Base-by-base conservation (phyloP, 2,113 vertebrate species). In the Cavia porcellus region DNA sequence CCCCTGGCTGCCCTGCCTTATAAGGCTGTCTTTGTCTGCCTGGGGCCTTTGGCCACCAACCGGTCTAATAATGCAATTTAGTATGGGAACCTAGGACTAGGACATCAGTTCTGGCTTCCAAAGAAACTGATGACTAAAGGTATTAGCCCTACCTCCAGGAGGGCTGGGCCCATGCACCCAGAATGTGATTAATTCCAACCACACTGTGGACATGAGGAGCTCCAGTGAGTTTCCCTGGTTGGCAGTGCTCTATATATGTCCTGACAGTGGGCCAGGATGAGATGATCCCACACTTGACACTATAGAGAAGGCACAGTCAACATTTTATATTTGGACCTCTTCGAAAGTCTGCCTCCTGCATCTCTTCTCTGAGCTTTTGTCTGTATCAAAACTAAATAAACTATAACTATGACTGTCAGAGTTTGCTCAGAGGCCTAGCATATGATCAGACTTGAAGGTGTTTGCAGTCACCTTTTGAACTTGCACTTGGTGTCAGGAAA, bases 221-320 rank as follows among this genome's bases (percentile, higher is more conserved):
- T 86, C 19, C 15, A 6, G 57, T 9, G 93, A 86, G 5, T 64
- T 47, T 81, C 30, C 8, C 13, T 30, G 0, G 13, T 66, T 59
- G 38, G 7, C 8, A 57, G 0, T 57, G 17, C 50, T 79, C 3
- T 42, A 25, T 57, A 32, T n/a, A 7, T 72, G 14, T n/a, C 30
- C 14, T 62, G 52, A 87, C 35, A 10, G 3, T 45, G 42, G 35
- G 5, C 20, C 32, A 32, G 50, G 10, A 14, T 2, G 7, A 28
- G 7, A 7, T 8, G 25, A 52, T 32, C 15, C 13, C 25, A 28
- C 13, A 22, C 8, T 50, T 55, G 20, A 59, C 28, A 19, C 5
- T 15, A 1, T 1, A 42, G 5, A 47, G 2, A 64, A 24, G 50
- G 1, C 6, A 14, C 5, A 52, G 38, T 30, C 10, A 68, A n/a